Conservation (phyloP, 2,888 invertebrate genomes). For the Pseudococcus longispinus region DNA sequence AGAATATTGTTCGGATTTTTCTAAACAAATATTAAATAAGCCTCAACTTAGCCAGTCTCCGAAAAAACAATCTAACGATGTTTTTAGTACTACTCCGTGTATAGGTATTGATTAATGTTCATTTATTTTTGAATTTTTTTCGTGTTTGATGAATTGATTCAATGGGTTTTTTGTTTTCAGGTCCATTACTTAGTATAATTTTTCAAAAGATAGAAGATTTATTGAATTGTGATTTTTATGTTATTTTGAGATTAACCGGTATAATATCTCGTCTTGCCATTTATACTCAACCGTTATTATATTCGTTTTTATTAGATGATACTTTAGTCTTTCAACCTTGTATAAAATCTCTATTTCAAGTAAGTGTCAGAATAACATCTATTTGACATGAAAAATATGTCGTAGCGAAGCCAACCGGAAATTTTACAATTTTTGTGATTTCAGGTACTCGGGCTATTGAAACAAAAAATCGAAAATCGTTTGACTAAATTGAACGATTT, state of each 20-base stretch:
- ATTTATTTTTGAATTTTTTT: background rate
- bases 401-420: background rate
- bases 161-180: constrained; percentile 62
- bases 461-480: constrained; percentile 85
- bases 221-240: constrained; percentile 81
- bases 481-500: constrained; percentile 70
- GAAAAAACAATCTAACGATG: constrained; percentile 51
- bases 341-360: constrained; percentile 90
- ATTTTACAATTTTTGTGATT: background rate
- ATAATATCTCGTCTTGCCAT: constrained; percentile 84
- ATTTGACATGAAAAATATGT: background rate
- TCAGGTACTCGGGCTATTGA: constrained; percentile 78
- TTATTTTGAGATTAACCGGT: constrained; percentile 87
- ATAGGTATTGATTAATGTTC: constrained; percentile 59
- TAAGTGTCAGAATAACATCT: constrained; percentile 63
- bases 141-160: background rate
- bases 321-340: constrained; percentile 86
- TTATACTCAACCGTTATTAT: constrained; percentile 86
- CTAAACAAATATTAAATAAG: constrained; percentile 29
- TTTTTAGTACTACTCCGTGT: constrained; percentile 59
- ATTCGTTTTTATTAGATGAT: constrained; percentile 86
- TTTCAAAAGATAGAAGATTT: constrained; percentile 83
- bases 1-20: constrained; percentile 47
- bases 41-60: constrained; percentile 40
- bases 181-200: constrained; percentile 82